These are phyloP conservation scores for Pyrgus malvae DNA, from an alignment of 2,888 invertebrate genomes.

Conservation along the genomic window DNA sequence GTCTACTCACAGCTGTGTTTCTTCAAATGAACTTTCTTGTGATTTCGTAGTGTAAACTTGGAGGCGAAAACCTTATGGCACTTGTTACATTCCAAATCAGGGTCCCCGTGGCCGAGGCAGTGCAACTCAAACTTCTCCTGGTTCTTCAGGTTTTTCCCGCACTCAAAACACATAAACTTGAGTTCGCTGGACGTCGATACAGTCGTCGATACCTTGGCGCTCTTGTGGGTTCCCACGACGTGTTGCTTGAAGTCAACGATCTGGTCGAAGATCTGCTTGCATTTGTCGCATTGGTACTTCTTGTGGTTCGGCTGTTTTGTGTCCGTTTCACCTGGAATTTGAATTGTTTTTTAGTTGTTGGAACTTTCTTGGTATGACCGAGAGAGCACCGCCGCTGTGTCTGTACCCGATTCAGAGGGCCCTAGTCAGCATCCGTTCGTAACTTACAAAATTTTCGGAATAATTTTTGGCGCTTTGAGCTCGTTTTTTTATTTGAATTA, in stretches of 20 bases:
- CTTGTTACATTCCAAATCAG: slow-evolving; percentile 66
- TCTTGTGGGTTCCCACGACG: slow-evolving; percentile 51
- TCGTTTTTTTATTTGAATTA: no score
- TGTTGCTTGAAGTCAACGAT: slow-evolving; percentile 60
- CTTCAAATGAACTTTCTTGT: slow-evolving; percentile 62
- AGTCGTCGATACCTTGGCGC: slow-evolving; percentile 30
- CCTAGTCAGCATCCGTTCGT: no score
- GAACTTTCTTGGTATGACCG: no score
- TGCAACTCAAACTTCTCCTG: slow-evolving; percentile 64
- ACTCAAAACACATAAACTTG: slow-evolving; percentile 57
- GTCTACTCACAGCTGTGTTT: slow-evolving; percentile 49
- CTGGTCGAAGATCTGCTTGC: slow-evolving; percentile 65
- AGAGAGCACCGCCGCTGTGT: no score
- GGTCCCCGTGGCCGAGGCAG: slow-evolving; percentile 67
- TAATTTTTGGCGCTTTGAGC: no score
- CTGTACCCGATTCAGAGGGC: no score
- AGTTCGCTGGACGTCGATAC: slow-evolving; percentile 41
- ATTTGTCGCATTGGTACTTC: slow-evolving; percentile 70
- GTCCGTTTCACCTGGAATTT: slow-evolving; percentile 39
- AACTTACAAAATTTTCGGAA: no score
- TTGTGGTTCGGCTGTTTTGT: slow-evolving; percentile 45
- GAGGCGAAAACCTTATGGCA: slow-evolving; percentile 75
- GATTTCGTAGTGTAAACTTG: slow-evolving; percentile 65
- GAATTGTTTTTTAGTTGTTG: no score
- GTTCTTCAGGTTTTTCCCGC: slow-evolving; percentile 62